These are phyloP conservation scores for Microctenopoma stevenorrisi DNA, from an alignment of 2,797 vertebrate genomes.

Conservation along the genomic window DNA sequence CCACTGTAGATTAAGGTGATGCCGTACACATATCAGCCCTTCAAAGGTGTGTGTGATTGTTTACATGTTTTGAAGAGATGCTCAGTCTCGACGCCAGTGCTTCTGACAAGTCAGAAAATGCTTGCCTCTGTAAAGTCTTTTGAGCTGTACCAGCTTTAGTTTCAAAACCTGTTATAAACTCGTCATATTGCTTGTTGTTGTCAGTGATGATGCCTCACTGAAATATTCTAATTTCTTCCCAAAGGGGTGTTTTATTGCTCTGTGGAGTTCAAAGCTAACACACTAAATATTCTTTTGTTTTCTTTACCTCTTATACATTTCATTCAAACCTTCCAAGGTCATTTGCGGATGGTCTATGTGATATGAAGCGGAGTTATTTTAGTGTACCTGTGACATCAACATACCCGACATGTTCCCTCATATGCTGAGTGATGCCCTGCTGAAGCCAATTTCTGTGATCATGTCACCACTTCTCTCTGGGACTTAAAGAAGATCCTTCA, in stretches of 20 bases:
- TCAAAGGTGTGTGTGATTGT: conserved; percentile 47
- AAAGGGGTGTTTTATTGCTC: conserved; percentile 1
- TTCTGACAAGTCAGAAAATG: conserved; percentile 62
- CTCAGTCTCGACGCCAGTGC: conserved; percentile 39
- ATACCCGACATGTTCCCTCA: conserved; percentile 39
- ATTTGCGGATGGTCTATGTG: conserved; percentile 2
- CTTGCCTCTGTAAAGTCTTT: conserved; percentile 21
- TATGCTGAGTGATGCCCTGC: conserved; percentile 17
- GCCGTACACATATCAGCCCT: conserved; percentile 28
- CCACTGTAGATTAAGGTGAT: conserved; percentile 56
- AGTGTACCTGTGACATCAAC: conserved; percentile 36
- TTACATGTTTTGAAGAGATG: conserved; percentile 53
- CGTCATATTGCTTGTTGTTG: conserved; percentile 14
- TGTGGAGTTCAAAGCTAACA: conserved; percentile 17
- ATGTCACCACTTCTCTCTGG: conserved; percentile 56
- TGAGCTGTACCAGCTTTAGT: not conserved
- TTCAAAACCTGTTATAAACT: conserved; percentile 9
- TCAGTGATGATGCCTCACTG: conserved; percentile 21
- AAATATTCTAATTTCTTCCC: conserved; percentile 6
- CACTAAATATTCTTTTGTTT: conserved; percentile 8
- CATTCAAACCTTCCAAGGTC: conserved; percentile 24
- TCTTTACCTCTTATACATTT: conserved; percentile 23
- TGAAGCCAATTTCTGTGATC: conserved; percentile 65
- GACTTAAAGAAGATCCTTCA: conserved; percentile 36
- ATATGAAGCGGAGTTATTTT: conserved; percentile 31